Conservation (phyloP, 2,113 vertebrate genomes). For the Osmerus mordax region DNA sequence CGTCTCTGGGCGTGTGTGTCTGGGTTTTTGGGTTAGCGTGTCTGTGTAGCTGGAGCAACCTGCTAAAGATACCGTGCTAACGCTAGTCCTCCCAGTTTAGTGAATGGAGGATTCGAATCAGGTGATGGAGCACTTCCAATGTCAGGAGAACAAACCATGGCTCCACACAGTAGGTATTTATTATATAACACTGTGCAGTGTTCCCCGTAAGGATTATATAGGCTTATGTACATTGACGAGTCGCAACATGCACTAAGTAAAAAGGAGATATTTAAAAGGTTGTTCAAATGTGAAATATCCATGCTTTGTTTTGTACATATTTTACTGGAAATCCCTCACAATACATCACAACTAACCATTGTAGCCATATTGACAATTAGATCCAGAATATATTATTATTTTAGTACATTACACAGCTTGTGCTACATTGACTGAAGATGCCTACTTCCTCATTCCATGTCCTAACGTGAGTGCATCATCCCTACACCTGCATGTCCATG, state of each 20-base stretch:
- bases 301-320: too few relatives aligned
- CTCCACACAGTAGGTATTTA: slow-evolving; percentile 66
- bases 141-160: slow-evolving; percentile 72
- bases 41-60: slow-evolving; percentile 50
- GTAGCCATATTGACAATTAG: too few relatives aligned
- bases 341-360: too few relatives aligned
- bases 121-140: slow-evolving; percentile 53
- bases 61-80: slow-evolving; percentile 30
- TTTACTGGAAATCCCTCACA: too few relatives aligned
- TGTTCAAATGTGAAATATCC: too few relatives aligned
- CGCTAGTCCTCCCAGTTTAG: slow-evolving; percentile 57
- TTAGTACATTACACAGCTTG: not conserved
- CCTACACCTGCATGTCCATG: not conserved
- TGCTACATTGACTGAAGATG: not conserved
- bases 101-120: slow-evolving; percentile 68
- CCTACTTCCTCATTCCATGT: not conserved
- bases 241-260: not conserved
- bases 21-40: slow-evolving; percentile 53
- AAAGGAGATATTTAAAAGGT: not conserved
- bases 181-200: slow-evolving; percentile 45
- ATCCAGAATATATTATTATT: too few relatives aligned
- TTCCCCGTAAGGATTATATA: slow-evolving; percentile 29
- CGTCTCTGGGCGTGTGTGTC: slow-evolving; percentile 51
- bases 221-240: slow-evolving; percentile 5
- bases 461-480: not conserved